Evolutionary conservation across 2,888 invertebrate genomes (phyloP), one percentile per base, ranked within the genome.

Genomic region (Plagodis dolabraria): DNA sequence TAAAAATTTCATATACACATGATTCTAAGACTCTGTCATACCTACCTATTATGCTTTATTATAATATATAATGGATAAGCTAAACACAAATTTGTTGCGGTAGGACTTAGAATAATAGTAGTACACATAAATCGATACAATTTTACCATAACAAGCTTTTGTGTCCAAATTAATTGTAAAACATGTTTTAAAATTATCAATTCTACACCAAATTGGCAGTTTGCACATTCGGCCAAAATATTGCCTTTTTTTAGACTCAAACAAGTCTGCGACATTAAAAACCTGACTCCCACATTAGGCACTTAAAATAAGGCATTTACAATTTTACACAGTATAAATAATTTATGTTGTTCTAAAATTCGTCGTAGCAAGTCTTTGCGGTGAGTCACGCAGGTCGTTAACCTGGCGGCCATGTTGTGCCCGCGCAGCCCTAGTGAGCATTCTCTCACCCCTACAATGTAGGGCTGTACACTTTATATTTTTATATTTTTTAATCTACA

Each of bases 361-460:
- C 86, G 80, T 69, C 79, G 80, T 77, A 88, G 81, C 75, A 64
- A 82, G 78, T 64, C 80, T 67, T 75, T 62, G 65, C 69, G 69
- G 77, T 89, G 88, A 90, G 78, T 90, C 88, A 89, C 78, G 74
- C 72, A 79, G 89, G 77, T 75, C 89, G 73, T 85, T 89, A 87
- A 83, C 90, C 76, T 71, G 72, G 62, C 78, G 67, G 80, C 83
- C 84, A 85, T 84, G 77, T 83, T 85, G 80, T 68, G 67, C 61
- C 66, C 61, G 67, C 52, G 70, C 64, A 77, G 80, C 75, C 71
- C 71, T 77, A 75, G 68, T 73, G 40, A 75, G 69, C 76, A 77
- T 75, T 75, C 74, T 57, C 59, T 50, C 64, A 62, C 54, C 62
- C 62, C 57, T 55, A 53, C 49, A 43, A 62, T 4, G 4, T 42